Percentiles rank a stretch among this genome's conserved stretches.
Conservation (phyloP, 2,797 vertebrate species). For the Euthynnus affinis region DNA sequence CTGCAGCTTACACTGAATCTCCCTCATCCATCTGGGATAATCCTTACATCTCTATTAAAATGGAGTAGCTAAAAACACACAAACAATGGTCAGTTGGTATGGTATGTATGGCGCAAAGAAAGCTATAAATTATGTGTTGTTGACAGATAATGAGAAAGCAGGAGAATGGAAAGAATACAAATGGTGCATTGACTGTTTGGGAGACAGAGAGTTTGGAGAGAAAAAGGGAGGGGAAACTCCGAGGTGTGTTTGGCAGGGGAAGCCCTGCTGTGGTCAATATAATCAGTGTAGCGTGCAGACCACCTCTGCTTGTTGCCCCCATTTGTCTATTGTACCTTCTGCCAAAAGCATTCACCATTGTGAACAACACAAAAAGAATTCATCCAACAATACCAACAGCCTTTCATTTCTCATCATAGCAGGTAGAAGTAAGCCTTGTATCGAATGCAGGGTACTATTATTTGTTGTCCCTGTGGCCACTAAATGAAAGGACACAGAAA, state of each 20-base stretch:
- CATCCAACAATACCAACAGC: conserved; percentile 13
- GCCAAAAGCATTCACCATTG: conserved; percentile 36
- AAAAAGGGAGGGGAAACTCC: conserved; percentile 39
- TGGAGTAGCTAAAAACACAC: conserved; percentile 54
- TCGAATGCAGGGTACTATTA: background rate
- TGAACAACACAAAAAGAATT: conserved; percentile 6
- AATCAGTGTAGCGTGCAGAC: conserved; percentile 58
- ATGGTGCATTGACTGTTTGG: conserved; percentile 53
- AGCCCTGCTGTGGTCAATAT: conserved; percentile 63
- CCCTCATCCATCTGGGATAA: conserved; percentile 69
- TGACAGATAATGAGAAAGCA: conserved; percentile 73
- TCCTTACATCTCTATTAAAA: conserved; percentile 70
- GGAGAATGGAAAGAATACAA: conserved; percentile 62
- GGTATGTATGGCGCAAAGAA: conserved; percentile 39
- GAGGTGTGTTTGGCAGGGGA: conserved; percentile 58
- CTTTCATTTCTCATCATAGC: background rate
- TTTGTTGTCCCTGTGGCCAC: background rate
- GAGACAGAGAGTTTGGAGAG: conserved; percentile 25
- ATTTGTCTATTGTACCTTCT: conserved; percentile 38
- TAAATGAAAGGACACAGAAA: background rate
- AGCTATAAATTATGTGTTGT: conserved; percentile 46
- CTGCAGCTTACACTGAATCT: conserved; percentile 52
- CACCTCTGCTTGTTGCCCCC: conserved; percentile 50
- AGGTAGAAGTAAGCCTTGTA: background rate
- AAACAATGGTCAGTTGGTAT: conserved; percentile 40